These are phyloP conservation scores for Bembecia ichneumoniformis DNA, from an alignment of 2,888 invertebrate species.

Conservation along the genomic window DNA sequence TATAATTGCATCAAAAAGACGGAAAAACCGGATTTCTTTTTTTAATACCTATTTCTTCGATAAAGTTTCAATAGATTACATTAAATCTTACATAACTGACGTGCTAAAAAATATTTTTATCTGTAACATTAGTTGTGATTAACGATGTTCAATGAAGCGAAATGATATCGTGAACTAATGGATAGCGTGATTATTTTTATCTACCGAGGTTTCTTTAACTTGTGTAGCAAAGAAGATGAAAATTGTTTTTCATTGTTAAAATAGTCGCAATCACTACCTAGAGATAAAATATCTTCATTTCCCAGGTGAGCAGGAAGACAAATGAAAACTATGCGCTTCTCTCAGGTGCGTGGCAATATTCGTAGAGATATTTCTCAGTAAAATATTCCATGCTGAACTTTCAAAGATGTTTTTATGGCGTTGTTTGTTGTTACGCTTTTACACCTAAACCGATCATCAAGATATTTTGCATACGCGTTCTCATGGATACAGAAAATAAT, in stretches of 20 bases:
- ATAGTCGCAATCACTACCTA: background rate
- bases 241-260: too few species aligned
- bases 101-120: slow-evolving; percentile 31
- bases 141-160: slow-evolving; percentile 20
- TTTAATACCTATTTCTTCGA: too few species aligned
- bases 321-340: background rate
- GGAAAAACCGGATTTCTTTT: too few species aligned
- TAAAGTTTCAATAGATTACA: too few species aligned
- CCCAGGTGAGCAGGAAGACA: background rate
- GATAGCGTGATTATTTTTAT: slow-evolving; percentile 1
- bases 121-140: slow-evolving; percentile 39
- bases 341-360: too few species aligned
- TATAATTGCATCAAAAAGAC: too few species aligned
- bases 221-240: too few species aligned
- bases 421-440: too few species aligned
- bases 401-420: background rate
- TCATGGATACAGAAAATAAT: too few species aligned
- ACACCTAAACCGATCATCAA: too few species aligned
- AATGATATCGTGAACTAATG: slow-evolving; percentile 21
- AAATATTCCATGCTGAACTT: background rate
- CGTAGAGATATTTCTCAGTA: background rate
- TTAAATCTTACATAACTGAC: slow-evolving; percentile 11
- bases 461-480: too few species aligned
- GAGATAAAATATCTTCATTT: background rate
- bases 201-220: background rate